These are phyloP conservation scores for Catonia carolina DNA, from an alignment of 2,888 invertebrate species.

Conservation along the genomic window DNA sequence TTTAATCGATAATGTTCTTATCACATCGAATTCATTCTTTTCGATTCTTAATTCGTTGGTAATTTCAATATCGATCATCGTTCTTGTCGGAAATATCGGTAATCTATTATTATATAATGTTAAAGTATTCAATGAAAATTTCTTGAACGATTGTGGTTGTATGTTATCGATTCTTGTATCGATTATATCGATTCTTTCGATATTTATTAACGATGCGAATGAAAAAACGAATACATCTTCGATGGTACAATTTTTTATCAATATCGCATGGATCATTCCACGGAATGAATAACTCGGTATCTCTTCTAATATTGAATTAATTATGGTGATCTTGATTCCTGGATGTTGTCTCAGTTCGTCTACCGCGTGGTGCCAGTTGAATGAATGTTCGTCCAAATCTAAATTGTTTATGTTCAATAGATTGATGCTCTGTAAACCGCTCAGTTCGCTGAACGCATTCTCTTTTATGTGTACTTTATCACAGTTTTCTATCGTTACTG, in stretches of 20 bases:
- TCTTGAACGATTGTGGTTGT: conserved; percentile 69
- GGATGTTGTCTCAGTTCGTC: conserved; percentile 37
- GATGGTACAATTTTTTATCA: conserved; percentile 56
- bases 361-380: conserved; percentile 48
- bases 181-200: conserved; percentile 56
- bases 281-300: conserved; percentile 55
- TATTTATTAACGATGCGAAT: conserved; percentile 62
- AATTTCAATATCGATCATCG: conserved; percentile 61
- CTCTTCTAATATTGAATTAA: conserved; percentile 43
- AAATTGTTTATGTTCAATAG: conserved; percentile 57
- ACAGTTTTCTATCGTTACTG: conserved; percentile 62
- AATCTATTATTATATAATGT: conserved; percentile 56
- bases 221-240: conserved; percentile 61
- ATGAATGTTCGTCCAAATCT: conserved; percentile 53
- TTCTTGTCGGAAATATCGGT: conserved; percentile 31
- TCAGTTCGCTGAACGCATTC: conserved; percentile 53
- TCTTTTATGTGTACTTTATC: conserved; percentile 51
- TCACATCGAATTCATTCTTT: conserved; percentile 54
- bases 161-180: conserved; percentile 55
- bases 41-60: conserved; percentile 58
- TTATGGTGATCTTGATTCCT: conserved; percentile 43
- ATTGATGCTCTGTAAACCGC: conserved; percentile 55
- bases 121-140: conserved; percentile 62
- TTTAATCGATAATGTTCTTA: conserved; percentile 64
- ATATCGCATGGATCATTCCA: conserved; percentile 52